Percentiles rank a stretch among this genome's conserved stretches.
phyloP scores from a whole-genome alignment of 2,888 invertebrate genomes.

The Himalopsyche japonica region DNA sequence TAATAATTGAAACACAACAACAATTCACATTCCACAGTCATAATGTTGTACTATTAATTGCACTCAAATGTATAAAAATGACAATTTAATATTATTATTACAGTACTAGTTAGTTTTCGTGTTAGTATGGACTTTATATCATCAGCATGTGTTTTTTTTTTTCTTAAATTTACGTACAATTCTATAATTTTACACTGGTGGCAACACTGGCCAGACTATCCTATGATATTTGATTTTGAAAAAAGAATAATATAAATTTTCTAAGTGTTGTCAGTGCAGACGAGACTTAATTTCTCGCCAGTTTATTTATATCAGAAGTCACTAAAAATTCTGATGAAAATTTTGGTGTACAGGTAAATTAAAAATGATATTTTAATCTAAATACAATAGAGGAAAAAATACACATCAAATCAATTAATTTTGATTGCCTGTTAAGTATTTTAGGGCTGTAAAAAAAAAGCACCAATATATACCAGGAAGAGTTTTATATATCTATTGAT shows the following conservation, averaged over 20 bases:
- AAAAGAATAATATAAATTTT: not conserved
- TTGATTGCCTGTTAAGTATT: no score
- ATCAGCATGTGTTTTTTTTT: not conserved
- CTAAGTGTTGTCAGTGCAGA: no score
- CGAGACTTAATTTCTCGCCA: not conserved
- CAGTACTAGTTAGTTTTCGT: not conserved
- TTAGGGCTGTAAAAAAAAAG: no score
- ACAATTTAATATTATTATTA: not conserved
- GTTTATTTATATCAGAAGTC: not conserved
- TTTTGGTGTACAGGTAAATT: not conserved
- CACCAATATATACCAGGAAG: no score
- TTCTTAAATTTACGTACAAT: not conserved
- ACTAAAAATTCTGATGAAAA: not conserved
- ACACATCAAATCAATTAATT: no score
- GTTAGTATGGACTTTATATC: not conserved
- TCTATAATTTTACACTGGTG: not conserved
- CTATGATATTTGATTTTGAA: not conserved
- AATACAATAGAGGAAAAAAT: no score
- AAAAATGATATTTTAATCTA: not conserved
- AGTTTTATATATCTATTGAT: no score
- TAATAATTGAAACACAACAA: not conserved
- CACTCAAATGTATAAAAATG: not conserved
- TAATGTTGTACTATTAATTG: not conserved
- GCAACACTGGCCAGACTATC: not conserved
- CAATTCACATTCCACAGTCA: not conserved